These are phyloP conservation scores for Aphelenchoides avenae DNA, from an alignment of 1,140 invertebrate species.

Conservation along the genomic window DNA sequence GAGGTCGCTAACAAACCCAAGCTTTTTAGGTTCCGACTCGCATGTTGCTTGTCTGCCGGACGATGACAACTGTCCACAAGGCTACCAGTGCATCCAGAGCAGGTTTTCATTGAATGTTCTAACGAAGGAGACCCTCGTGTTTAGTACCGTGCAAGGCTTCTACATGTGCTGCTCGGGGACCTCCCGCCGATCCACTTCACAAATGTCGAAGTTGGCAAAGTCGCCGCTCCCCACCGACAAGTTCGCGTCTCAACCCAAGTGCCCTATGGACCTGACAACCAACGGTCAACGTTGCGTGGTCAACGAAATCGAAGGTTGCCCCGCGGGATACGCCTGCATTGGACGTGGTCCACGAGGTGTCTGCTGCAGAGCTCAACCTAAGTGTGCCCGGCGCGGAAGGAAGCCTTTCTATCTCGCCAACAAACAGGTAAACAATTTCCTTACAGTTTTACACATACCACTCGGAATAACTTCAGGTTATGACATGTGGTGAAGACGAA, in stretches of 20 bases:
- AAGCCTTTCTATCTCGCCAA: conserved; percentile 50
- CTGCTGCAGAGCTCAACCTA: conserved; percentile 53
- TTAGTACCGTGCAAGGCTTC: conserved; percentile 49
- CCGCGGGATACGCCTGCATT: conserved; percentile 49
- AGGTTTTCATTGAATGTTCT: conserved; percentile 26
- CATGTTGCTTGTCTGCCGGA: conserved; percentile 55
- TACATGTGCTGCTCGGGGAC: conserved; percentile 53
- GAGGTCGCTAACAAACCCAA: not conserved
- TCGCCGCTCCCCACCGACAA: conserved; percentile 7
- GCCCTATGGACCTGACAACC: conserved; percentile 42
- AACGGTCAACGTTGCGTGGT: conserved; percentile 47
- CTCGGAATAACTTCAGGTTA: conserved; percentile 32
- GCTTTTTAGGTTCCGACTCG: conserved; percentile 50
- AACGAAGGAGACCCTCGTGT: not conserved
- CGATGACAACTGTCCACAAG: conserved; percentile 45
- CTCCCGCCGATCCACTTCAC: conserved; percentile 1
- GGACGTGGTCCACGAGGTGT: conserved; percentile 34
- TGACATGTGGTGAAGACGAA: conserved; percentile 51
- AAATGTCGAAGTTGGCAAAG: not conserved
- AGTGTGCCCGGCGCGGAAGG: conserved; percentile 37
- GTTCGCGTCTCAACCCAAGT: conserved; percentile 34
- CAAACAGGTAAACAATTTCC: conserved; percentile 40
- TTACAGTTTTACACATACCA: conserved; percentile 1
- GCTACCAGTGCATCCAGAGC: conserved; percentile 47
- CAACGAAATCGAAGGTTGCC: conserved; percentile 50